phyloP scores from a whole-genome alignment of 2,113 vertebrate species.

The Ophthalmolycus amberensis region DNA sequence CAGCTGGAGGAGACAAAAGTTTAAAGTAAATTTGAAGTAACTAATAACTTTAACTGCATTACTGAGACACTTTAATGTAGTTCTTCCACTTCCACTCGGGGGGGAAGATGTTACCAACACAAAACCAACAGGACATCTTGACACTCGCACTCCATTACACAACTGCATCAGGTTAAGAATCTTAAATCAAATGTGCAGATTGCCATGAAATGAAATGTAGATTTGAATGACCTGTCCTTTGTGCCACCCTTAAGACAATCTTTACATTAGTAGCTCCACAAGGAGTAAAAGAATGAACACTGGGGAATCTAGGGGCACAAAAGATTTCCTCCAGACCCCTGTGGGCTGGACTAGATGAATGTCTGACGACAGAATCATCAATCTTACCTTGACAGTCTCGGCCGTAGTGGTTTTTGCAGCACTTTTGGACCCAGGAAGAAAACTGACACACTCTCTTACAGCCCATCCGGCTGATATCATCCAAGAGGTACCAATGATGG shows the following conservation, averaged over 20 bases:
- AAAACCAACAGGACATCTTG: no score
- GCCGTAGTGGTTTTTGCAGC: slow-evolving; percentile 93
- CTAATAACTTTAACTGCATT: no score
- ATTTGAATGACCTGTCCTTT: background rate
- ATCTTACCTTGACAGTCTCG: slow-evolving; percentile 88
- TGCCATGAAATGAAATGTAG: no score
- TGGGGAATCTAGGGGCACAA: background rate
- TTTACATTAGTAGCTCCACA: background rate
- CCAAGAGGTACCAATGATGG: background rate
- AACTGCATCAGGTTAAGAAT: no score
- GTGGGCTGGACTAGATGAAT: background rate
- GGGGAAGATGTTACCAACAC: no score
- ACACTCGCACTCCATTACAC: no score
- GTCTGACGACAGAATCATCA: background rate
- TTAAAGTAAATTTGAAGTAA: no score
- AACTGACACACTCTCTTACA: slow-evolving; percentile 85
- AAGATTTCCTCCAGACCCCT: background rate
- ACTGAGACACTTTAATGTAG: no score
- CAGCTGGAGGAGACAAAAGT: no score
- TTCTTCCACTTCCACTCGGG: no score
- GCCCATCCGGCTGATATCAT: slow-evolving; percentile 26
- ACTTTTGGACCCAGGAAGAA: slow-evolving; percentile 84
- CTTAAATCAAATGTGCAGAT: no score
- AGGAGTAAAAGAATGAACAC: background rate
- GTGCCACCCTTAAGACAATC: background rate